Base-by-base conservation (phyloP, 1,140 invertebrate species). In the Ladona fulva region DNA sequence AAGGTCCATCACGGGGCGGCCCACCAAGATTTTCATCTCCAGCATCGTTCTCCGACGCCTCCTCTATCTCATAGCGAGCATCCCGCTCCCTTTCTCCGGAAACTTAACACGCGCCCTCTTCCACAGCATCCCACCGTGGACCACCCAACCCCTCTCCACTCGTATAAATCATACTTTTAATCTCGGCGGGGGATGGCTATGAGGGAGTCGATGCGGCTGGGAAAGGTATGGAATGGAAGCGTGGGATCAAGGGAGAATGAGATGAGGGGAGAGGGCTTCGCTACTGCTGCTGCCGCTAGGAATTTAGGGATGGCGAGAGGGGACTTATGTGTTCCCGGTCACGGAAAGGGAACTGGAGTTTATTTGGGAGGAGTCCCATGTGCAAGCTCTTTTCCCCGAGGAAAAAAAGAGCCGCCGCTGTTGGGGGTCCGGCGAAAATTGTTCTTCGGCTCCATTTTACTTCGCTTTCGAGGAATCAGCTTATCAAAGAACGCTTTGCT, bases 131-230 rank as follows among this genome's bases (percentile, higher is more conserved):
- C 52, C 52, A 22, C 52, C 52, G 29, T 37, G 29, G 29, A 37
- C 29, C 29, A 16, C 52, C 10, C 44, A 11, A 19, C 44, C 52
- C 16, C 52, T 66, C n/a, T 66, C 52, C 52, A 22, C 52, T 66
- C 52, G 52, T 66, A 66, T 66, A 66, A 66, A 66, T 66, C 52
- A 66, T 66, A 66, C 52, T 66, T 66, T 66, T 66, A 66, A 66
- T 66, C 52, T 66, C 52, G 52, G 52, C n/a, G 52, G 52, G 52
- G 52, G 52, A 22, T 66, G 29, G 29, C 29, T 37, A 37, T 37
- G 29, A 37, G 29, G 29, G 29, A 37, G 29, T 37, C 29, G 29
- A 37, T 37, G 29, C 29, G 52, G 52, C n/a, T 66, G n/a, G 12
- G 52, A 66, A 22, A 66, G 14, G 52, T 52, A 10, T 10, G 19